Evolutionary conservation across 1,140 invertebrate species (phyloP).

Genomic region (Medauroidea extradentata): DNA sequence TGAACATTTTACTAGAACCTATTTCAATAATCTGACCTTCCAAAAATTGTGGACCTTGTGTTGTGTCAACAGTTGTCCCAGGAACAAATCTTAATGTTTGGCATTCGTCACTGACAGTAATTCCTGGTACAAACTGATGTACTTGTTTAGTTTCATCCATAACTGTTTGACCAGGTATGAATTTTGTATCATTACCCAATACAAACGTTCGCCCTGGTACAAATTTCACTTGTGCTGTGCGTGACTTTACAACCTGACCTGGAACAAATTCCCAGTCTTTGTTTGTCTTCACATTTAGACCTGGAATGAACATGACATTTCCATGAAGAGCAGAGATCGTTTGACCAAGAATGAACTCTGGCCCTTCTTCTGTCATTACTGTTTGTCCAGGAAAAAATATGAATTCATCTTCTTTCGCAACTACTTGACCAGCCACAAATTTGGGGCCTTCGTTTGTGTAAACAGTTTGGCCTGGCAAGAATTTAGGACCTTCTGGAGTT

Average conservation of each 20-base stretch:
- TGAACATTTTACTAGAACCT: conserved; percentile 49
- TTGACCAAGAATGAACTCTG: conserved; percentile 50
- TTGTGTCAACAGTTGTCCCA: conserved; percentile 60
- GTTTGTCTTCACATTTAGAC: conserved; percentile 58
- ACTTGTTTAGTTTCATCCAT: conserved; percentile 50
- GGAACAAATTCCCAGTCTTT: conserved; percentile 63
- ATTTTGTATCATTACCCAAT: conserved; percentile 51
- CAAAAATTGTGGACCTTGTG: conserved; percentile 59
- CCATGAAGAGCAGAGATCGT: conserved; percentile 33
- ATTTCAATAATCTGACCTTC: conserved; percentile 60
- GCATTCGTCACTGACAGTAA: conserved; percentile 48
- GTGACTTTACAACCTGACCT: conserved; percentile 51
- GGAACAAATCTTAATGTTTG: conserved; percentile 52
- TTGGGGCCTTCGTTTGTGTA: conserved; percentile 45
- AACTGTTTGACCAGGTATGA: conserved; percentile 55
- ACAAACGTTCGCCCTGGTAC: conserved; percentile 65
- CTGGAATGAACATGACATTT: conserved; percentile 52
- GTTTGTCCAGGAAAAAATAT: conserved; percentile 65
- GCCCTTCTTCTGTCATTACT: conserved; percentile 39
- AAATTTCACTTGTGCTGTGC: conserved; percentile 49
- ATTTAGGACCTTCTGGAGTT: conserved; percentile 58
- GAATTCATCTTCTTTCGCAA: conserved; percentile 10
- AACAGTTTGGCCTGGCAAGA: conserved; percentile 66
- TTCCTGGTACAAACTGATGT: conserved; percentile 58
- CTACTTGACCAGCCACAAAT: conserved; percentile 60